A percentile compares a stretch with the other conserved stretches of the same genome.
Evolutionary conservation across 2,888 invertebrate genomes (phyloP).

Genomic region (Leptarthrus brevirostris): DNA sequence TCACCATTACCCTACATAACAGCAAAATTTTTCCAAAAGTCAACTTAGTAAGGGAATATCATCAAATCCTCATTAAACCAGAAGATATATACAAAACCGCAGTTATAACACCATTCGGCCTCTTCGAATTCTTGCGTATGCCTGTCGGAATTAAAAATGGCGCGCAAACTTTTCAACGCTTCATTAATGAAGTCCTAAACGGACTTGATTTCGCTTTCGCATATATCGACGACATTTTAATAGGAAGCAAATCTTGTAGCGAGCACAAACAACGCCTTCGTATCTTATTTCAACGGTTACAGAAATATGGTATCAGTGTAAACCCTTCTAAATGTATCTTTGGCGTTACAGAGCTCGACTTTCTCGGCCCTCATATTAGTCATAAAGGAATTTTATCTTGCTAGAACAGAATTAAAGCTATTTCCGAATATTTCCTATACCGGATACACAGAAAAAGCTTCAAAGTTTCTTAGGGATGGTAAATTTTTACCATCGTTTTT

Average conservation of each 20-base stretch:
- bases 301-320: constrained; percentile 53
- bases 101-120: constrained; percentile 60
- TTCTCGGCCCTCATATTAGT: no score
- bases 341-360: background rate
- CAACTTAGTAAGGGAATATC: constrained; percentile 58
- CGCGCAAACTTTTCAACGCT: no score
- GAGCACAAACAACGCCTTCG: no score
- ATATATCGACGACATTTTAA: constrained; percentile 58
- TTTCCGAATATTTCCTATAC: no score
- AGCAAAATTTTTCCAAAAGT: constrained; percentile 55
- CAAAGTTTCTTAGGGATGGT: no score
- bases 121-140: constrained; percentile 58
- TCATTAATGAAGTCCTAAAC: no score
- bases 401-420: no score
- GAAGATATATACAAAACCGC: constrained; percentile 61
- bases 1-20: constrained; percentile 5
- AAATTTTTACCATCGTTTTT: no score
- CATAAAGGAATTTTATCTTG: no score
- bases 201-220: constrained; percentile 55
- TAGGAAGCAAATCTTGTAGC: constrained; percentile 53
- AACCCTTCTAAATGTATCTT: constrained; percentile 53
- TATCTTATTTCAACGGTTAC: constrained; percentile 53
- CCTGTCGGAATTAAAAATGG: constrained; percentile 58
- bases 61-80: constrained; percentile 60
- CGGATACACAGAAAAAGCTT: no score